Evolutionary conservation across 2,113 vertebrate species (phyloP).

Genomic region (Montifringilla adamsi): DNA sequence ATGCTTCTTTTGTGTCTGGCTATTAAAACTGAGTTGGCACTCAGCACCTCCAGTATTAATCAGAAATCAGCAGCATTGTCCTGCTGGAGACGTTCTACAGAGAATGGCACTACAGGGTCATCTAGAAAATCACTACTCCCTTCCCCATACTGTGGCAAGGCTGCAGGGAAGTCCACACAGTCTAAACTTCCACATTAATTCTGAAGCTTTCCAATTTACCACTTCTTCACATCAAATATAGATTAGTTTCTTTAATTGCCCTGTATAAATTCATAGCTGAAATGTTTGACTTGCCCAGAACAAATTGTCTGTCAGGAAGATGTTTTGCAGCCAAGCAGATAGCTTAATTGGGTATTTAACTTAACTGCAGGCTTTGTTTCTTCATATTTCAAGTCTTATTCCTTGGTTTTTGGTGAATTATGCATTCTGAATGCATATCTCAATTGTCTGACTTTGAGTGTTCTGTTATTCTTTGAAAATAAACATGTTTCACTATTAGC

Average conservation of each 20-base stretch:
- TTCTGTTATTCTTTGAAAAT: background rate
- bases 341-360: slow-evolving; percentile 74
- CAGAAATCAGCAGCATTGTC: background rate
- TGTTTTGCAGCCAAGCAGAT: slow-evolving; percentile 71
- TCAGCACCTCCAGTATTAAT: background rate
- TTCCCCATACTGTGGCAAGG: background rate
- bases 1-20: background rate
- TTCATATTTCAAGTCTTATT: slow-evolving; percentile 55
- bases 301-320: slow-evolving; percentile 72
- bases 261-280: slow-evolving; percentile 57
- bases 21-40: background rate
- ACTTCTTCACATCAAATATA: slow-evolving; percentile 51
- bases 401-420: slow-evolving; percentile 33
- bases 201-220: slow-evolving; percentile 20
- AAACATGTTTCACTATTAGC: background rate
- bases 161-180: background rate
- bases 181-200: background rate
- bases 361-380: slow-evolving; percentile 66
- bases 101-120: background rate
- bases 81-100: background rate
- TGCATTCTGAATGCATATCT: slow-evolving; percentile 24
- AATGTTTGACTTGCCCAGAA: slow-evolving; percentile 71
- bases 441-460: background rate
- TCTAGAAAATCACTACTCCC: background rate
- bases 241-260: slow-evolving; percentile 70